Percentiles rank a stretch among this genome's conserved stretches.
phyloP scores from a whole-genome alignment of 1,140 invertebrate genomes.

The Phenacoccus solenopsis region DNA sequence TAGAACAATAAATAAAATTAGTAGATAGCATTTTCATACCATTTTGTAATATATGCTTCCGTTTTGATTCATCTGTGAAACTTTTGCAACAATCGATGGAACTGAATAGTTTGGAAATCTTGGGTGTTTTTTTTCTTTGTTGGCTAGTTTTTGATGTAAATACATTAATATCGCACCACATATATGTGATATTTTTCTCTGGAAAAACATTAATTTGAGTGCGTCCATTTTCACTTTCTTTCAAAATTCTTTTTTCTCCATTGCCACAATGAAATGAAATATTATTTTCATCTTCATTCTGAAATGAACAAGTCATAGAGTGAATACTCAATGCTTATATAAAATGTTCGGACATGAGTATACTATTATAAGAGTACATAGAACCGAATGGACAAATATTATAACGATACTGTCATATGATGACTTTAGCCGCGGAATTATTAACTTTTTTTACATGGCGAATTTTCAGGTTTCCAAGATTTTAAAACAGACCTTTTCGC shows the following conservation, averaged over 20 bases:
- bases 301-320: no score
- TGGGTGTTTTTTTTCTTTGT: constrained; percentile 19
- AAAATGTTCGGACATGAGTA: no score
- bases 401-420: no score
- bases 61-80: constrained; percentile 32
- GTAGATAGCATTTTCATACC: constrained; percentile 42
- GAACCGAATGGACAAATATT: no score
- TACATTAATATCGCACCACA: constrained; percentile 56
- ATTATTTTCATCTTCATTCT: no score
- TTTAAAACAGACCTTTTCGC: no score
- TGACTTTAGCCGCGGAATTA: no score
- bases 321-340: no score
- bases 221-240: background rate
- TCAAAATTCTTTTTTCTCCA: background rate
- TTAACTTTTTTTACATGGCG: no score
- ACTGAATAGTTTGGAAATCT: background rate
- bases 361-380: no score
- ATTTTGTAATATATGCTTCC: constrained; percentile 53
- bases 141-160: constrained; percentile 37
- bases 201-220: constrained; percentile 32
- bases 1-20: constrained; percentile 10
- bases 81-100: constrained; percentile 9
- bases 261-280: no score
- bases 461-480: no score
- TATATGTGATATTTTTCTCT: constrained; percentile 42